Conservation (phyloP, 2,113 vertebrate genomes). For the Cyprichromis sp. region DNA sequence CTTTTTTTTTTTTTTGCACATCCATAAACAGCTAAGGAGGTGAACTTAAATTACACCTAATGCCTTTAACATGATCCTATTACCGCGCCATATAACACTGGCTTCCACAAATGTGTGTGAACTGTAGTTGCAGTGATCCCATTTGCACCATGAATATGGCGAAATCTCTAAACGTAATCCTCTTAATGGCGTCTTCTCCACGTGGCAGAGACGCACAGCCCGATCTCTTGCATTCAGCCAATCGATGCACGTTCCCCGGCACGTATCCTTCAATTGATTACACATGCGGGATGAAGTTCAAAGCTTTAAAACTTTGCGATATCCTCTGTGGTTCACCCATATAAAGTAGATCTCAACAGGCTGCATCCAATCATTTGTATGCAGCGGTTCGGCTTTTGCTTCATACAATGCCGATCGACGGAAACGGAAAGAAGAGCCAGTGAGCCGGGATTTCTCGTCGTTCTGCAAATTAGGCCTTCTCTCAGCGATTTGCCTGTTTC, state of each 20-base stretch:
- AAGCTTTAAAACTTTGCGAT: conserved; percentile 40
- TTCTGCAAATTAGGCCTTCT: conserved; percentile 55
- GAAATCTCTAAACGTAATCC: conserved; percentile 35
- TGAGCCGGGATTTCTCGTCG: conserved; percentile 31
- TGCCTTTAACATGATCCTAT: conserved; percentile 34
- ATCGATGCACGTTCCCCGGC: not conserved
- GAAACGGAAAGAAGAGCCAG: not conserved
- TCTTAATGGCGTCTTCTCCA: conserved; percentile 7
- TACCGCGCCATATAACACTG: not conserved
- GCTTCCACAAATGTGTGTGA: not conserved
- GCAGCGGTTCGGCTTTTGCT: not conserved
- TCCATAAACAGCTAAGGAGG: conserved; percentile 13
- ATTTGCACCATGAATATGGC: conserved; percentile 14
- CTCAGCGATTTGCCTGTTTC: conserved; percentile 46
- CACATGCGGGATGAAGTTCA: conserved; percentile 39
- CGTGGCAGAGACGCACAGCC: not conserved
- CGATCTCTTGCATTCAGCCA: conserved; percentile 15
- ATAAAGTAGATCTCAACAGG: conserved; percentile 14
- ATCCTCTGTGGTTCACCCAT: conserved; percentile 31
- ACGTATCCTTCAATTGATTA: conserved; percentile 35
- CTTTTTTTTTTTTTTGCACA: not conserved
- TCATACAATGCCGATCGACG: conserved; percentile 52
- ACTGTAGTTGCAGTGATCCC: conserved; percentile 14
- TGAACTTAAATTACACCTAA: conserved; percentile 33
- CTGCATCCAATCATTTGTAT: conserved; percentile 46